Base-by-base conservation (phyloP, 2,888 invertebrate genomes). In the Yponomeuta cagnagella region DNA sequence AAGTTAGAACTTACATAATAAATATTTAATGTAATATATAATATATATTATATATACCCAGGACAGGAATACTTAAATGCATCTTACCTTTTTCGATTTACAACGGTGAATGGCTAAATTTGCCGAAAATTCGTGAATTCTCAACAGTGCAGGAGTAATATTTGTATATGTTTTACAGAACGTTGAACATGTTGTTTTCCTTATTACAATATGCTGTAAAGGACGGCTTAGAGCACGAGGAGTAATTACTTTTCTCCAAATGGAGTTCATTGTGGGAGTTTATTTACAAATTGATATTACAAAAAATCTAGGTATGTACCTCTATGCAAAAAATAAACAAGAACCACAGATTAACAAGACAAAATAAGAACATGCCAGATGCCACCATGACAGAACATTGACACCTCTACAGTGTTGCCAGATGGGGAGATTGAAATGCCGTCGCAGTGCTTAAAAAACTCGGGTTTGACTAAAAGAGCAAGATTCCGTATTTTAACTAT, bases 41-140 rank as follows among this genome's bases (percentile, higher is more conserved):
- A 23, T 23, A 23, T 23, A 23, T 23, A 23, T 23, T 23, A 23
- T 23, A 23, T 23, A 23, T 23, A 23, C 23, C 1, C 23, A 23
- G 23, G 23, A 23, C 23, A 43, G 43, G 43, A 43, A 31, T 64
- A 30, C 30, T 2, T 30, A 31, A 43, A 2, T 23, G 0, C 30
- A 64, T 3, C 30, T 64, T 64, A 64, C 64, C 64, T 64, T 64
- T 30, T 64, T 64, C 23, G 64, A 64, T 64, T 64, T 64, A 64
- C n/a, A 3, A n/a, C 64, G 64, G 10, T 10, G 0, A 23, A 23
- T 23, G 30, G 10, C 10, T 10, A 23, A 10, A 30, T 64, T 23
- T 6, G 30, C 64, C 10, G 64, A 23, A 31, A n/a, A 64, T 4
- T 10, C 30, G 10, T 64, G 12, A 10, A 64, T 2, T 64, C n/a